These are phyloP conservation scores for Prunella fulvescens DNA, from an alignment of 2,113 vertebrate genomes.

Conservation along the genomic window DNA sequence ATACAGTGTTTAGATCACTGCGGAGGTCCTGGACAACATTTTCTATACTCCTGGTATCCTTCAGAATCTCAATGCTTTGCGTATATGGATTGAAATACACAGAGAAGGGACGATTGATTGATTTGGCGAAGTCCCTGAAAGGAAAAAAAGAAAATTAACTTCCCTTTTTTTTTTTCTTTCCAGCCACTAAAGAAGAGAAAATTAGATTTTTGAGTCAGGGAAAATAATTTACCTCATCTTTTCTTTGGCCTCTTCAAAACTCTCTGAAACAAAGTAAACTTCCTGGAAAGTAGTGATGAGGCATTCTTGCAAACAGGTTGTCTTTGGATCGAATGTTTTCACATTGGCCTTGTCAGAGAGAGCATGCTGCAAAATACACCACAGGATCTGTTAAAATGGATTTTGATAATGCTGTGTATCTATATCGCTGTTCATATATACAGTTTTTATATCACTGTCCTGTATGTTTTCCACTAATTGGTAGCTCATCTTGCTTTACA, in stretches of 20 bases:
- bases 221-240: conserved; percentile 89
- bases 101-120: conserved; percentile 92
- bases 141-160: conserved; percentile 42
- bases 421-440: not conserved
- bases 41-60: conserved; percentile 93
- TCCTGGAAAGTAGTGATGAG: conserved; percentile 98
- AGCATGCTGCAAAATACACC: conserved; percentile 84
- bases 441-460: not conserved
- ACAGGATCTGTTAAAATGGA: not conserved
- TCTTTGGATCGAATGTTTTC: conserved; percentile 92
- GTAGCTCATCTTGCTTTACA: not conserved
- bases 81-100: conserved; percentile 99
- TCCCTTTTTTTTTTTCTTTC: not conserved
- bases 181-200: not conserved
- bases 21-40: conserved; percentile 94
- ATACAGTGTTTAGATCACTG: conserved; percentile 93
- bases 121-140: conserved; percentile 93
- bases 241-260: conserved; percentile 97
- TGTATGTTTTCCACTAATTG: not conserved
- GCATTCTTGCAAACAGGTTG: conserved; percentile 92
- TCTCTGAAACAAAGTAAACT: conserved; percentile 95
- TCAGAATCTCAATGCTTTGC: conserved; percentile 92
- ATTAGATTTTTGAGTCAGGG: conserved; percentile 6
- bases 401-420: not conserved
- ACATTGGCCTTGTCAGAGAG: conserved; percentile 90